These are phyloP conservation scores for Acomys russatus DNA, from an alignment of 2,797 vertebrate species.

Conservation along the genomic window DNA sequence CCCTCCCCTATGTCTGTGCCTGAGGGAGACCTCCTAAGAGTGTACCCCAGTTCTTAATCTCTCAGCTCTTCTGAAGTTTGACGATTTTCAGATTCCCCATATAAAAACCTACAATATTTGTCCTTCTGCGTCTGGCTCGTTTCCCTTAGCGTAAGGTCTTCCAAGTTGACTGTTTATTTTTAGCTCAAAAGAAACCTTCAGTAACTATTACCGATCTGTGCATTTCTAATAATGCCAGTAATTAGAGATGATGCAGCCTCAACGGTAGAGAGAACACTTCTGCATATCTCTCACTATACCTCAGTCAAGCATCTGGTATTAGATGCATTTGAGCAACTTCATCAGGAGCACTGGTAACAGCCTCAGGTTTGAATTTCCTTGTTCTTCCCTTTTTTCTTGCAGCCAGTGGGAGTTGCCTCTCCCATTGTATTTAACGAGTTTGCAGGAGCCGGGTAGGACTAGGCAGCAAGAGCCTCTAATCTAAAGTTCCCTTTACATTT, in stretches of 20 bases:
- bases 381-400: neutral
- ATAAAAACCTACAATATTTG: neutral
- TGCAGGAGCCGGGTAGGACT: neutral
- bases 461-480: neutral
- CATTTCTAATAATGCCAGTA: neutral
- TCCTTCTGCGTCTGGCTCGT: neutral
- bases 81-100: neutral
- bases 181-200: neutral
- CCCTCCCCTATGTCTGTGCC: too few species aligned
- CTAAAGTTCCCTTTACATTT: neutral
- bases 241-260: neutral
- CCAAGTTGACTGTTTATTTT: constrained; percentile 40
- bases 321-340: neutral
- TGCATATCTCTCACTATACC: constrained; percentile 13
- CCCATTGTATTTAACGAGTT: constrained; percentile 9
- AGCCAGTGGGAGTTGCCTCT: neutral
- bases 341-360: neutral
- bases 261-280: neutral
- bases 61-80: neutral
- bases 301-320: neutral
- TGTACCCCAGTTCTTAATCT: neutral
- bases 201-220: neutral
- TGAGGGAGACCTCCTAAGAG: too few species aligned
- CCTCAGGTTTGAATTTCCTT: neutral
- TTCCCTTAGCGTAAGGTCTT: neutral